Conservation (phyloP, 2,113 vertebrate species). For the Entelurus aequoreus region DNA sequence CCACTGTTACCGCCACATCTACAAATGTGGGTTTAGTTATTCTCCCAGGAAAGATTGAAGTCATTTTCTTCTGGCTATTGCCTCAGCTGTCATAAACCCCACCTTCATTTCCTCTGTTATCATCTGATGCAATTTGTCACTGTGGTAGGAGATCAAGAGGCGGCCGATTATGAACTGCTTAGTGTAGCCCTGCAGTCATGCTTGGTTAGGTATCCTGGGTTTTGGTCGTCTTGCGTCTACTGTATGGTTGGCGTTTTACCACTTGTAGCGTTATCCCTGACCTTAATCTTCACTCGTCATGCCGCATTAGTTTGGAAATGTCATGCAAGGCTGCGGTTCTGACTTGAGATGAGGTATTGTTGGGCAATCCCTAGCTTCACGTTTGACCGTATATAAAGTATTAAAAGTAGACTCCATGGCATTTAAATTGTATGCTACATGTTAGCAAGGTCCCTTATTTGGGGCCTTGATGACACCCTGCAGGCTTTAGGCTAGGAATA, state of each 20-base stretch:
- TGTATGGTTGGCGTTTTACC: conserved; percentile 32
- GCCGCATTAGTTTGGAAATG: conserved; percentile 20
- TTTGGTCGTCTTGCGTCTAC: conserved; percentile 48
- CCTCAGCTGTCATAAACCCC: conserved; percentile 43
- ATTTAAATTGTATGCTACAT: conserved; percentile 63
- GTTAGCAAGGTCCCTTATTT: conserved; percentile 64
- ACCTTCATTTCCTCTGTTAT: conserved; percentile 47
- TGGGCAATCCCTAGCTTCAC: conserved; percentile 26
- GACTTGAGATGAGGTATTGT: not conserved
- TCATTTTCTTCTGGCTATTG: conserved; percentile 26
- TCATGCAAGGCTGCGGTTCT: conserved; percentile 7
- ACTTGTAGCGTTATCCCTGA: conserved; percentile 29
- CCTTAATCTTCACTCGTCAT: conserved; percentile 33
- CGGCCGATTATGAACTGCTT: conserved; percentile 49
- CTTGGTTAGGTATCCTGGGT: conserved; percentile 38
- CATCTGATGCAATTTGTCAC: conserved; percentile 50
- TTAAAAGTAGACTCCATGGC: conserved; percentile 58
- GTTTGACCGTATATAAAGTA: conserved; percentile 51
- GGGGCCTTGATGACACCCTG: conserved; percentile 62
- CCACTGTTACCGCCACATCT: conserved; percentile 37
- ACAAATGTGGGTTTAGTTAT: conserved; percentile 33
- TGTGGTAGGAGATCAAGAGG: conserved; percentile 49
- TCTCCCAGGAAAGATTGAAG: conserved; percentile 38
- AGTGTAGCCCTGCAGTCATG: conserved; percentile 26
- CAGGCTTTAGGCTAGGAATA: conserved; percentile 12